Percentiles rank a stretch among this genome's conserved stretches.
Evolutionary conservation across 2,113 vertebrate species (phyloP).

Genomic region (Rhinopithecus roxellana): DNA sequence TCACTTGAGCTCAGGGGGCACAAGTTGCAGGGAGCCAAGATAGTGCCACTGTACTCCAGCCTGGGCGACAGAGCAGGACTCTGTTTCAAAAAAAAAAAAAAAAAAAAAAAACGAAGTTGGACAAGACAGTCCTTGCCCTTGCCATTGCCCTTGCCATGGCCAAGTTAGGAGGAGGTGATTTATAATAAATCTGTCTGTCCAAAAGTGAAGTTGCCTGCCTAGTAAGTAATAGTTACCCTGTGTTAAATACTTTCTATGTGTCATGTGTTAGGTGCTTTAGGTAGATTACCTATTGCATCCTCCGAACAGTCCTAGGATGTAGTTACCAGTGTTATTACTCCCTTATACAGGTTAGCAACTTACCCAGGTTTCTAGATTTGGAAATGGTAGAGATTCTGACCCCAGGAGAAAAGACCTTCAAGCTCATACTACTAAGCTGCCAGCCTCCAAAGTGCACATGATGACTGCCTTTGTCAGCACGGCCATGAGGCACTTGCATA

Average conservation of each 20-base stretch:
- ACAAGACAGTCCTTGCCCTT: neutral
- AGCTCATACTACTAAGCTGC: neutral
- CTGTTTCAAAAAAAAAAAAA: neutral
- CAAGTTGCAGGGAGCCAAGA: neutral
- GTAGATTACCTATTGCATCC: neutral
- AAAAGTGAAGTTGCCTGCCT: neutral
- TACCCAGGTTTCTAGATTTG: neutral
- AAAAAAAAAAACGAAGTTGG: neutral
- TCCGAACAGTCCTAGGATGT: neutral
- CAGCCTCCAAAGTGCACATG: neutral
- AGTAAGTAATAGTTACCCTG: neutral
- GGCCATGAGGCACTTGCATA: neutral
- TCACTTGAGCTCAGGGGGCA: neutral
- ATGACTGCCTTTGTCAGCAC: neutral
- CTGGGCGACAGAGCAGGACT: neutral
- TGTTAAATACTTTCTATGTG: neutral
- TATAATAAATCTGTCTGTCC: neutral
- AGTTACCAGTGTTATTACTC: neutral
- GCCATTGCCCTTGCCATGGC: neutral
- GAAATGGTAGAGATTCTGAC: neutral
- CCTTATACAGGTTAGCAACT: neutral
- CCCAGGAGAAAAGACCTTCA: neutral
- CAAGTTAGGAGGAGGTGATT: neutral
- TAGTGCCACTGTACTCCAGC: neutral
- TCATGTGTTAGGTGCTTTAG: neutral